phyloP scores from a whole-genome alignment of 2,797 vertebrate genomes.

The Toxotes lorentzi region DNA sequence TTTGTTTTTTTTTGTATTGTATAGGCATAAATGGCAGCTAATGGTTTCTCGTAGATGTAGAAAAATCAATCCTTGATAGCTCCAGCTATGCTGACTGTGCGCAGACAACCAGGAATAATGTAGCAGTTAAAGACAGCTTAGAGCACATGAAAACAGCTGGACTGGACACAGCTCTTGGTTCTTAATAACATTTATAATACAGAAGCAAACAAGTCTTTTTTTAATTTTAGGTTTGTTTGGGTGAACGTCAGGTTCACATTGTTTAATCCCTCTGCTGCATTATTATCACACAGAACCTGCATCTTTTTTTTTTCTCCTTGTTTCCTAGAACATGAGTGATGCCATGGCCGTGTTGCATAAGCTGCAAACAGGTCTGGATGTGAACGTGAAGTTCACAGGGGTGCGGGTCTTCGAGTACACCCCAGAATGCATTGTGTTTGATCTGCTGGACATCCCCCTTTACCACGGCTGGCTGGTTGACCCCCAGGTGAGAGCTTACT shows the following conservation, averaged over 20 bases:
- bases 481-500: constrained; percentile 91
- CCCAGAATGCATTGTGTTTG: constrained; percentile 98
- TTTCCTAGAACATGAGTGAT: constrained; percentile 96
- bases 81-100: constrained; percentile 18
- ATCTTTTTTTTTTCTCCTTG: constrained; percentile 13
- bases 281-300: background rate
- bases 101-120: constrained; percentile 32
- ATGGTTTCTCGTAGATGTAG: constrained; percentile 28
- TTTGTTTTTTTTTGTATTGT: background rate
- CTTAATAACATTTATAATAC: background rate
- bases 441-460: constrained; percentile 97
- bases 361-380: constrained; percentile 97
- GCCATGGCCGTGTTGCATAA: constrained; percentile 98
- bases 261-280: background rate
- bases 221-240: background rate
- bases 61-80: constrained; percentile 41
- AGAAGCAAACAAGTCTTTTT: background rate
- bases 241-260: background rate
- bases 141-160: background rate
- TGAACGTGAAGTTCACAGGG: constrained; percentile 98
- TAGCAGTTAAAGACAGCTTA: background rate
- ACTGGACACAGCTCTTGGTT: background rate
- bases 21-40: constrained; percentile 17
- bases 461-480: constrained; percentile 99
- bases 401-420: constrained; percentile 98